phyloP scores from a whole-genome alignment of 2,797 vertebrate genomes.

The Poecilia velifera region DNA sequence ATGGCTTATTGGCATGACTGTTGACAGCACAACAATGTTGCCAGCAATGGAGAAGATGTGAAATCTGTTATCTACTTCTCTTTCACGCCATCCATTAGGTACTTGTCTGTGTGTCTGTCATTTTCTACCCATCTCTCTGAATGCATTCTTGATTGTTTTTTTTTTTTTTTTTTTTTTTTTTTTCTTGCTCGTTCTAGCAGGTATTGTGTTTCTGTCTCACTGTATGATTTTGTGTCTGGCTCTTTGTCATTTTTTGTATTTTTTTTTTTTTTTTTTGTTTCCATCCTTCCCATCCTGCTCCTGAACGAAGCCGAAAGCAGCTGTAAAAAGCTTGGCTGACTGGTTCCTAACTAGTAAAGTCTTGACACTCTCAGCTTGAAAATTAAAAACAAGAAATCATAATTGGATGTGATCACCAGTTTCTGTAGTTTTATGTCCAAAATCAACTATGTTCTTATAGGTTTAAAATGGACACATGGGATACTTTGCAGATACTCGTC shows the following conservation, averaged over 20 bases:
- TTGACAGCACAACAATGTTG: slow-evolving; percentile 72
- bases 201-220: slow-evolving; percentile 44
- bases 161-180: background rate
- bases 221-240: slow-evolving; percentile 32
- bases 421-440: slow-evolving; percentile 14
- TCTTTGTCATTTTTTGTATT: slow-evolving; percentile 31
- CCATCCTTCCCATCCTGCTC: slow-evolving; percentile 7
- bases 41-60: slow-evolving; percentile 51
- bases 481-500: background rate
- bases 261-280: slow-evolving; percentile 25
- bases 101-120: slow-evolving; percentile 51
- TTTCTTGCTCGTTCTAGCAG: slow-evolving; percentile 17
- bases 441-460: background rate
- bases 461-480: background rate
- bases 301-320: slow-evolving; percentile 31
- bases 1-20: slow-evolving; percentile 71
- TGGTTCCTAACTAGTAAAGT: slow-evolving; percentile 26
- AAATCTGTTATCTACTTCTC: slow-evolving; percentile 65
- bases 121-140: slow-evolving; percentile 43
- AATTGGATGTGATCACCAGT: slow-evolving; percentile 15
- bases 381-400: slow-evolving; percentile 33
- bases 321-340: slow-evolving; percentile 45
- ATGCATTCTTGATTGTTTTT: slow-evolving; percentile 26
- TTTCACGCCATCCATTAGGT: slow-evolving; percentile 56
- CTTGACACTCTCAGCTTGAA: slow-evolving; percentile 16